phyloP scores from a whole-genome alignment of 2,888 invertebrate species.

The Limnephilus marmoratus region DNA sequence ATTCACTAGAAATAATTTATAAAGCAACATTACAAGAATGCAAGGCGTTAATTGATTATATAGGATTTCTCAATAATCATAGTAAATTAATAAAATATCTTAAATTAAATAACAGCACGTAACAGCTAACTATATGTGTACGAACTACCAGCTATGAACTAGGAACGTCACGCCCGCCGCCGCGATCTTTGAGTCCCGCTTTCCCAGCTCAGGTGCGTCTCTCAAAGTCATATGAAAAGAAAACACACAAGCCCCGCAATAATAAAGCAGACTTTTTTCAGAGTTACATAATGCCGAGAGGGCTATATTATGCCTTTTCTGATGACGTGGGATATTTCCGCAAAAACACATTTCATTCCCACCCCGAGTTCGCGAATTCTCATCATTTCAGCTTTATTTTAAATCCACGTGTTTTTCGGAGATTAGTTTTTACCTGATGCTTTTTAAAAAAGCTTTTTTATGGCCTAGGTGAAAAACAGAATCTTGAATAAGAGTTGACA shows the following conservation, averaged over 20 bases:
- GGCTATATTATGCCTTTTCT: conserved; percentile 5
- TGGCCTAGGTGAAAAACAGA: background rate
- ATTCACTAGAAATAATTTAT: too few relatives aligned
- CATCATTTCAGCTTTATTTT: conserved; percentile 13
- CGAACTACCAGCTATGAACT: background rate
- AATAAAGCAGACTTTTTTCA: conserved; percentile 18
- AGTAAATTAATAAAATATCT: too few relatives aligned
- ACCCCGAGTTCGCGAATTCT: conserved; percentile 2
- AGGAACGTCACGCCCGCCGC: background rate
- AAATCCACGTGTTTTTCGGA: background rate
- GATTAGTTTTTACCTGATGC: background rate
- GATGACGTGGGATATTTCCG: conserved; percentile 23
- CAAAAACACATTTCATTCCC: conserved; percentile 20
- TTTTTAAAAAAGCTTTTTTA: background rate
- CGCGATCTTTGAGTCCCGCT: background rate
- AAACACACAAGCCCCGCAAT: conserved; percentile 4
- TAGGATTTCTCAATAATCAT: too few relatives aligned
- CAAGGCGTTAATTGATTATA: too few relatives aligned
- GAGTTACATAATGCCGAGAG: conserved; percentile 6
- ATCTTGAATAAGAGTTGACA: background rate
- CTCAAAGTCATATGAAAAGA: conserved; percentile 10
- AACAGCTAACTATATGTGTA: background rate
- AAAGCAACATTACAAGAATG: too few relatives aligned
- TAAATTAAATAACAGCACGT: too few relatives aligned
- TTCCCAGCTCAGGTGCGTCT: background rate